Evolutionary conservation across 2,888 invertebrate genomes (phyloP), one percentile per base, ranked within the genome.

Genomic region (Adelognathus sp.): DNA sequence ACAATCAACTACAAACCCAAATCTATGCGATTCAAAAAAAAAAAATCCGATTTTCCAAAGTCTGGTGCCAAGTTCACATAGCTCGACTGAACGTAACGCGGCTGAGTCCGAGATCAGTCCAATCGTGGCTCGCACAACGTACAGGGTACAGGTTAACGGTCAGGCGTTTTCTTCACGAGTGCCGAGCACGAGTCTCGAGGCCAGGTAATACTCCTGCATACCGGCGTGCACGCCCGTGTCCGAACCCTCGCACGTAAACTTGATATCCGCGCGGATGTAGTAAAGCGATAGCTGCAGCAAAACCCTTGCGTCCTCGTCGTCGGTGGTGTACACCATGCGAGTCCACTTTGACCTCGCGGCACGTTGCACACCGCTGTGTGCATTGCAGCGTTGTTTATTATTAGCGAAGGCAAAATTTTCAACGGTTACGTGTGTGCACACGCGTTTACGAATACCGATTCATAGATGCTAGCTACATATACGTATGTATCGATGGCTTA

Each of bases 361-460:
- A 58, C 56, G 33, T 58, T 58, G 29, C 27, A 16, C 39, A 24
- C n/a, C 6, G 60, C 36, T 21, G 39, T 60, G 44, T 67, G 21
- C 63, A 50, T 52, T 33, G 5, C 71, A 79, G 66, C 71, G n/a
- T n/a, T n/a, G n/a, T n/a, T n/a, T n/a, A n/a, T 79, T 75, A 79
- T 67, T 61, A 39, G 56, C 79, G 54, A 71, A 46, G 60, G 66
- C 71, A 79, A 61, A 79, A 75, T 79, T 67, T 66, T n/a, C 61
- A 18, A 27, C 24, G 11, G 29, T 27, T 70, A 54, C 16, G 36
- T 11, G 74, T 50, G 52, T 66, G 50, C 36, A 36, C 14, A 72
- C 52, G 39, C 67, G n/a, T 31, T 33, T 29, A 33, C 39, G 16
- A 39, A 21, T 31, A 6, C n/a, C 33, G 29, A 50, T 27, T 64